A percentile compares a stretch with the other conserved stretches of the same genome.
phyloP scores from a whole-genome alignment of 2,888 invertebrate genomes.

The Lutraria lutraria region DNA sequence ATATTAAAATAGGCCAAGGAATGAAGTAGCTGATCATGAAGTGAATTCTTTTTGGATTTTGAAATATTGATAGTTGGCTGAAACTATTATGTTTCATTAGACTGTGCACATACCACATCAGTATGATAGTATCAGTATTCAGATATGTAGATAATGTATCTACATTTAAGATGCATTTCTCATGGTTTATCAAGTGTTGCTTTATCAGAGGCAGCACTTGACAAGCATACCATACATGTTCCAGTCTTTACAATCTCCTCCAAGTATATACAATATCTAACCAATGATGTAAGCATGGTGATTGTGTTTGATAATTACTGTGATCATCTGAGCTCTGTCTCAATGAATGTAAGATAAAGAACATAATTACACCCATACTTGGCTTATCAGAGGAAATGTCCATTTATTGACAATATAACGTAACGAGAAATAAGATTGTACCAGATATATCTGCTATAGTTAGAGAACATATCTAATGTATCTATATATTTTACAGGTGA shows the following conservation, averaged over 20 bases:
- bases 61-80: too few species aligned
- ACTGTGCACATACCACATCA: too few species aligned
- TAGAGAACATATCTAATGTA: too few species aligned
- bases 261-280: background rate
- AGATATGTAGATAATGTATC: background rate
- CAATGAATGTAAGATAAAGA: background rate
- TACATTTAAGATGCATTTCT: constrained; percentile 17
- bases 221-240: background rate
- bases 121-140: background rate
- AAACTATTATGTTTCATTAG: too few species aligned
- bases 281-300: background rate
- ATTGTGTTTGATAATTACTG: constrained; percentile 1
- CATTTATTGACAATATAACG: background rate
- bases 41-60: too few species aligned
- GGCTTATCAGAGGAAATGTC: background rate
- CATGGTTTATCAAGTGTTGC: background rate
- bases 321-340: background rate
- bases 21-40: too few species aligned
- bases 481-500: too few species aligned
- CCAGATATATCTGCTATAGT: too few species aligned
- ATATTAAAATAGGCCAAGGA: too few species aligned
- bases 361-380: too few species aligned
- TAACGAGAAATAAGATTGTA: too few species aligned
- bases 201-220: background rate
- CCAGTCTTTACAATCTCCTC: background rate